phyloP scores from a whole-genome alignment of 64 coral and sea anemone species.

The Actinia equina region DNA sequence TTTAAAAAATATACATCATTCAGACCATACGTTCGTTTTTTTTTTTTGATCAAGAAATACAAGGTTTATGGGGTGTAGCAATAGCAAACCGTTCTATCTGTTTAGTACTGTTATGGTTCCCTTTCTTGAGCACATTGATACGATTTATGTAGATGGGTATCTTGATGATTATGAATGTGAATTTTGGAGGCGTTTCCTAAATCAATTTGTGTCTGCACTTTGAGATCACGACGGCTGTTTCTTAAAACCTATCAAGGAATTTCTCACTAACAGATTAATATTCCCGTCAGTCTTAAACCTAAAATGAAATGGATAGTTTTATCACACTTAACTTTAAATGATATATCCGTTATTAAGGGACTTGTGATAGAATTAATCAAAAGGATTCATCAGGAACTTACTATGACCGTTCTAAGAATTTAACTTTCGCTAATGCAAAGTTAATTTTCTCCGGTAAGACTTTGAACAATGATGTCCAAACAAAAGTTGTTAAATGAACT shows the following conservation, averaged over 20 bases:
- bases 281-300: neutral
- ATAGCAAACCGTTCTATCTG: neutral
- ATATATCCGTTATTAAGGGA: conserved; percentile 19
- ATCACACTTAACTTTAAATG: neutral
- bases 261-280: neutral
- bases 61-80: neutral
- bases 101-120: neutral
- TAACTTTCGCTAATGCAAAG: conserved; percentile 47
- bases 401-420: conserved; percentile 56
- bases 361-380: conserved; percentile 16
- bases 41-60: neutral
- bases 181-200: neutral
- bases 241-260: neutral
- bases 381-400: conserved; percentile 10
- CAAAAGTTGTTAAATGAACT: neutral
- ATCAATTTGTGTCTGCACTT: neutral
- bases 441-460: conserved; percentile 24
- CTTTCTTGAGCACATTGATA: neutral
- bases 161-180: neutral
- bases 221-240: neutral
- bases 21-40: neutral
- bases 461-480: neutral
- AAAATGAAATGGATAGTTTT: neutral
- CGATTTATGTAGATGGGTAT: neutral
- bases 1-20: neutral